Evolutionary conservation across 2,888 invertebrate genomes (phyloP).

Genomic region (Epirrita christyi): DNA sequence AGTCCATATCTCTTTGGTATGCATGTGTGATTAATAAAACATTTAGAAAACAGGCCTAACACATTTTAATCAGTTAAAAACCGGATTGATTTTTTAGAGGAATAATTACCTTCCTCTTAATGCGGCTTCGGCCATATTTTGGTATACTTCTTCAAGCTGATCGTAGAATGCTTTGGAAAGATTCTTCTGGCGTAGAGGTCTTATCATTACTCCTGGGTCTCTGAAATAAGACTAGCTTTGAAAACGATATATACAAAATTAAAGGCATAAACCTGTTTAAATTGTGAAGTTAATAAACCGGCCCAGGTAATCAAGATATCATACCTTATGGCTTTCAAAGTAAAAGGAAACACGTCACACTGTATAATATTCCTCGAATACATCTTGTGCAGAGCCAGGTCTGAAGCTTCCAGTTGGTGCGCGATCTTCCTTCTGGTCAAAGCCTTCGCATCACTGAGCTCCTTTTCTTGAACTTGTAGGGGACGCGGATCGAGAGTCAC

Average conservation of each 20-base stretch:
- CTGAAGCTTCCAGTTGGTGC: conserved; percentile 89
- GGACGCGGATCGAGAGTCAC: conserved; percentile 89
- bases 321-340: conserved; percentile 84
- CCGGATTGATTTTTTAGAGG: not conserved
- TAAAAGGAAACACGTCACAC: conserved; percentile 87
- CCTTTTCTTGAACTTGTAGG: conserved; percentile 84
- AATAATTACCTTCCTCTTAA: conserved; percentile 78
- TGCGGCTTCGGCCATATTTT: conserved; percentile 84
- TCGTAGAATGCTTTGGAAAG: conserved; percentile 83
- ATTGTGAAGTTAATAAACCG: too few species aligned
- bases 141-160: conserved; percentile 83
- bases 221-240: conserved; percentile 43
- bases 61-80: not conserved
- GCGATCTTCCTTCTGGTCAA: conserved; percentile 87
- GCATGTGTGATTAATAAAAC: conserved; percentile 54
- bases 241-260: not conserved
- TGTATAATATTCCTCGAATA: conserved; percentile 87
- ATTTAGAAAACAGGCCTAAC: conserved; percentile 1
- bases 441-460: conserved; percentile 85
- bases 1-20: conserved; percentile 65
- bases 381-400: conserved; percentile 86
- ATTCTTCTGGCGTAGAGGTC: conserved; percentile 87
- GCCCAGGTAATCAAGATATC: too few species aligned
- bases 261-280: too few species aligned
- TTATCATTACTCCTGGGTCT: conserved; percentile 72